Conservation (phyloP, 2,797 vertebrate genomes). For the Tachyglossus aculeatus region DNA sequence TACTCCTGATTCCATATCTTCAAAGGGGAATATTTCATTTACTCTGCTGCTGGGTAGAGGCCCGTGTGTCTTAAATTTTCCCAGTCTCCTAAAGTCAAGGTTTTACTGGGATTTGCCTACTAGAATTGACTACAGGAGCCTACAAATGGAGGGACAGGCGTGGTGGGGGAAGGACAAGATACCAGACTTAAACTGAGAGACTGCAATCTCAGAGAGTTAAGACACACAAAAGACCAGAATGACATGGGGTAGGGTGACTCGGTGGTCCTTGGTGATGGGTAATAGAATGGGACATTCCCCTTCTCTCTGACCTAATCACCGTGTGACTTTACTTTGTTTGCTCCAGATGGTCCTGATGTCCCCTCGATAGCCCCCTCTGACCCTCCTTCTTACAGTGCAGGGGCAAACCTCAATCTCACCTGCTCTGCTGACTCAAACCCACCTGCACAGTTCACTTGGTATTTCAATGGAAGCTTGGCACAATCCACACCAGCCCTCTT, state of each 20-base stretch:
- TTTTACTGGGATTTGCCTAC: too few species aligned
- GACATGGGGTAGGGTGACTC: not conserved
- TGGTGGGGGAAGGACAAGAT: not conserved
- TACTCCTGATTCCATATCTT: not conserved
- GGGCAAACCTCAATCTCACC: slow-evolving; percentile 13
- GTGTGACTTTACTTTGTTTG: slow-evolving; percentile 24
- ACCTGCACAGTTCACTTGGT: slow-evolving; percentile 26
- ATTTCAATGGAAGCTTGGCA: not conserved
- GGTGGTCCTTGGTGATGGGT: not conserved
- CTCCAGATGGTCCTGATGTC: slow-evolving; percentile 47
- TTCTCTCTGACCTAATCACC: not conserved
- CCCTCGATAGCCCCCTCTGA: slow-evolving; percentile 17
- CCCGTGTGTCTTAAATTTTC: not conserved
- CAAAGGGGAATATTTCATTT: not conserved
- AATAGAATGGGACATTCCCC: not conserved
- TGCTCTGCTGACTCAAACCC: slow-evolving; percentile 36
- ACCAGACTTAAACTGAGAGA: not conserved
- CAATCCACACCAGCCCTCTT: not conserved
- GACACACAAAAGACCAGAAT: too few species aligned
- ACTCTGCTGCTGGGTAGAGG: not conserved
- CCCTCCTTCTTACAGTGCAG: not conserved
- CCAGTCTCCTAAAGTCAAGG: not conserved
- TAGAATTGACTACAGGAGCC: not conserved
- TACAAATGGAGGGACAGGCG: not conserved
- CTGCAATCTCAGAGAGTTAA: not conserved